Base-by-base conservation (phyloP, 2,113 vertebrate genomes). In the Chaetops frenatus region DNA sequence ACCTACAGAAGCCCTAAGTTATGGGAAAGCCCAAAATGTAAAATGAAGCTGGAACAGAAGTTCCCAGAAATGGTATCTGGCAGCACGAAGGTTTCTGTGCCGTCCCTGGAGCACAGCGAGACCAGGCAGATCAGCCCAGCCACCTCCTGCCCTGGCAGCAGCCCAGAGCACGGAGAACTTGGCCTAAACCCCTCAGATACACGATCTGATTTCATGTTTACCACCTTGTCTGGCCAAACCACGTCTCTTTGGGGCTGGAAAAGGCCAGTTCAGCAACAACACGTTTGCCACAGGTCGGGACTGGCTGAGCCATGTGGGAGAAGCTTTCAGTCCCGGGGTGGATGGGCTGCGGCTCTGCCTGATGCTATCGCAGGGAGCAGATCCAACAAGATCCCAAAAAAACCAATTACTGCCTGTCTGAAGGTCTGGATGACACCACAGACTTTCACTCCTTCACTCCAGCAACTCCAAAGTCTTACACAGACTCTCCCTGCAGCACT, bases 321-420 rank as follows among this genome's bases (percentile, higher is more conserved):
- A 56, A 47, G 77, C 81, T 76, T 44, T 77, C 0, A 53, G 78
- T 5, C n/a, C 38, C 10, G 2, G 51, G 0, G 1, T 19, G 69
- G 70, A 47, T 2, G 40, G 38, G 73, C 47, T 56, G 22, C 0
- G 0, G 61, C 48, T 86, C 61, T 56, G 9, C 48, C 40, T 3
- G 9, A 93, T 23, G 48, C 12, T 69, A 40, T 65, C 15, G 0
- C 31, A 20, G 27, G 29, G 1, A 81, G 53, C 27, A 28, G 35
- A 62, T 17, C 47, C 83, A 57, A 42, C 19, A 38, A 17, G 31
- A 47, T 35, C 10, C 35, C 20, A 44, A 81, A 86, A 86, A 45
- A 14, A 0, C 0, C 44, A 64, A 35, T 23, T 50, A 4, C 23
- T 19, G 9, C 5, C 2, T 0, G 1, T n/a, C 44, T 74, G 13